These are phyloP conservation scores for Hydractinia symbiolongicarpus DNA, from an alignment of 30 jellyfish, hydroid and myxozoan species.

Conservation along the genomic window DNA sequence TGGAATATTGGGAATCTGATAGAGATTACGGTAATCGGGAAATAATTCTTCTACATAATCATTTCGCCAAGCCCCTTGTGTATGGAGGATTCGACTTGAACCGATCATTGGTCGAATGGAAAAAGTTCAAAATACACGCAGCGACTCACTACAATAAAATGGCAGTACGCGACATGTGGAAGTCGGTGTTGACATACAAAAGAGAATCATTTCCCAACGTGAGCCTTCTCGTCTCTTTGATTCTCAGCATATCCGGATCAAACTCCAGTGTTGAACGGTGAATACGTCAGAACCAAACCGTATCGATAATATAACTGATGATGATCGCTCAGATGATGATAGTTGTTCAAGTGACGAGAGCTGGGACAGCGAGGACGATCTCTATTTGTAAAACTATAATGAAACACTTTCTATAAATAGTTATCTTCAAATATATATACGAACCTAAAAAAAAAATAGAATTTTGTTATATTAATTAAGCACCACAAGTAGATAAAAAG, in stretches of 20 bases:
- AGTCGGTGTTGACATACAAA: background rate
- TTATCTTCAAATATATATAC: too few species aligned
- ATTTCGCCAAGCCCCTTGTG: slow-evolving; percentile 27
- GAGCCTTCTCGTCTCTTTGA: slow-evolving; percentile 12
- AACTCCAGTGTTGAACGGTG: slow-evolving; percentile 42
- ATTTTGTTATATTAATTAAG: too few species aligned
- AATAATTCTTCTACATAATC: slow-evolving; percentile 16
- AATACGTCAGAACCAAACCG: background rate
- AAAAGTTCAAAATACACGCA: slow-evolving; percentile 27
- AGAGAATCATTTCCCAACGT: slow-evolving; percentile 5
- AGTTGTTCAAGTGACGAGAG: background rate
- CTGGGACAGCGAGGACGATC: slow-evolving; percentile 18
- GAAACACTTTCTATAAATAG: too few species aligned
- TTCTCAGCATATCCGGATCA: slow-evolving; percentile 9
- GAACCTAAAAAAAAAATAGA: too few species aligned
- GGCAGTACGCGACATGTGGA: slow-evolving; percentile 14
- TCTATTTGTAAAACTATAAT: background rate
- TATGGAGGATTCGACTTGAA: slow-evolving; percentile 21
- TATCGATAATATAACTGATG: background rate
- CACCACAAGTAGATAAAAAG: too few species aligned
- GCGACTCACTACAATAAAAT: slow-evolving; percentile 13
- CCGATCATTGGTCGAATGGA: slow-evolving; percentile 27
- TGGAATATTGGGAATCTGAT: slow-evolving; percentile 22
- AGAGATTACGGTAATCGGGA: slow-evolving; percentile 30
- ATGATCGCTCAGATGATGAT: background rate